Evolutionary conservation across 2,888 invertebrate species (phyloP).

Genomic region (Sesia apiformis): DNA sequence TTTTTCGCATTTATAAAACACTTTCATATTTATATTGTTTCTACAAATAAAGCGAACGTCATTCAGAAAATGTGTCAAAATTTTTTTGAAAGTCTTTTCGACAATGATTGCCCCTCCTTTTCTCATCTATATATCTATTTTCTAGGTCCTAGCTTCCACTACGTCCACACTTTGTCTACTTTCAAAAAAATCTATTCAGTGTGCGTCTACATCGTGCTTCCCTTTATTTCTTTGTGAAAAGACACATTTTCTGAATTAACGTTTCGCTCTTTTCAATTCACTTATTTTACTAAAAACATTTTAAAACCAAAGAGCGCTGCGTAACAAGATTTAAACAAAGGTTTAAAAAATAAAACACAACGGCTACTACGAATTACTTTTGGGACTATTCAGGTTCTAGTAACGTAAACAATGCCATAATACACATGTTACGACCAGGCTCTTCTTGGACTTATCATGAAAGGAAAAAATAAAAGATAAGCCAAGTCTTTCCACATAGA

Average conservation of each 20-base stretch:
- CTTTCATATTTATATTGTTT: constrained; percentile 9
- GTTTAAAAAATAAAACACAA: constrained; percentile 37
- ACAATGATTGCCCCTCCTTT: constrained; percentile 68
- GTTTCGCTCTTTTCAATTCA: constrained; percentile 34
- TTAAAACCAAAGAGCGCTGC: constrained; percentile 21
- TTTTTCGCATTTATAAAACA: constrained; percentile 18
- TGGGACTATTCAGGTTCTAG: constrained; percentile 23
- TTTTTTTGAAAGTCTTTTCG: constrained; percentile 74
- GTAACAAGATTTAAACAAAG: constrained; percentile 22
- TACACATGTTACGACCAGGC: constrained; percentile 43
- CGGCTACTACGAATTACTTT: constrained; percentile 27
- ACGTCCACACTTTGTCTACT: constrained; percentile 72
- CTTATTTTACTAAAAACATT: constrained; percentile 20
- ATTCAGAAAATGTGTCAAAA: constrained; percentile 84
- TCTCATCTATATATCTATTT: constrained; percentile 26
- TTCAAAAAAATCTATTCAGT: constrained; percentile 77
- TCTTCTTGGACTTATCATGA: constrained; percentile 47
- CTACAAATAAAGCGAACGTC: constrained; percentile 45
- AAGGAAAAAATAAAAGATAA: constrained; percentile 52
- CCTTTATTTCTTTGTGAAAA: constrained; percentile 79
- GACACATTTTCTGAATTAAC: constrained; percentile 87
- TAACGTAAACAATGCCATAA: constrained; percentile 30
- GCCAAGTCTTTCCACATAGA: constrained; percentile 87
- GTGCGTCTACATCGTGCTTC: constrained; percentile 44
- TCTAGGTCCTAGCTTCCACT: constrained; percentile 51